These are phyloP conservation scores for Graptemys geographica DNA, from an alignment of 2,797 vertebrate species.

Conservation along the genomic window DNA sequence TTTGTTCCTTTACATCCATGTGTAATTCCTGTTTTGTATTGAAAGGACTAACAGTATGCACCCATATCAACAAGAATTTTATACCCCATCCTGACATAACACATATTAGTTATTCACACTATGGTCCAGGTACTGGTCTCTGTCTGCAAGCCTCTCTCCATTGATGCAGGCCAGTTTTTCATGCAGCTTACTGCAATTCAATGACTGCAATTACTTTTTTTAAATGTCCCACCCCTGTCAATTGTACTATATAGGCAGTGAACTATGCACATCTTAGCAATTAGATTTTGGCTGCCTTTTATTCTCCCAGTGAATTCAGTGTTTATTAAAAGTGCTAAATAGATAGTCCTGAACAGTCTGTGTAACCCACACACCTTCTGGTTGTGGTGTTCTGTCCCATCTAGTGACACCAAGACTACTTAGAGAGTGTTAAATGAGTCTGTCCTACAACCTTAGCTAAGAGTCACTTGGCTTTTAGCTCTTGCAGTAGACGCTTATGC, in stretches of 20 bases:
- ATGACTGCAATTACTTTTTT: no score
- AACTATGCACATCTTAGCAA: accelerated
- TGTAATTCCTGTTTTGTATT: background rate
- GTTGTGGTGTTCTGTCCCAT: no score
- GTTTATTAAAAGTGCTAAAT: background rate
- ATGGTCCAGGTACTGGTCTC: background rate
- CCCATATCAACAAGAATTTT: background rate
- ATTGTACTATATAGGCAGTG: background rate
- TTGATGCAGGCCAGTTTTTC: background rate
- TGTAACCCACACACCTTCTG: no score
- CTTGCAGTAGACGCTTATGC: no score
- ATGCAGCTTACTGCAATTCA: background rate
- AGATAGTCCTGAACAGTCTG: background rate
- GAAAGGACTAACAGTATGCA: background rate
- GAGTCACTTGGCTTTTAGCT: no score
- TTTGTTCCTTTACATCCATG: accelerated
- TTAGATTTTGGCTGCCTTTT: background rate
- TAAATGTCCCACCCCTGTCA: background rate
- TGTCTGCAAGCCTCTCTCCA: accelerated
- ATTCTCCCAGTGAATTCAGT: background rate
- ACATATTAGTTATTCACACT: background rate
- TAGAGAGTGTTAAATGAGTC: no score
- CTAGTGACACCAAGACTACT: no score
- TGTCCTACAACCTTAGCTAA: no score
- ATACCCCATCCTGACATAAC: background rate